phyloP scores from a whole-genome alignment of 2,888 invertebrate genomes.

The Ormyrus pomaceus region DNA sequence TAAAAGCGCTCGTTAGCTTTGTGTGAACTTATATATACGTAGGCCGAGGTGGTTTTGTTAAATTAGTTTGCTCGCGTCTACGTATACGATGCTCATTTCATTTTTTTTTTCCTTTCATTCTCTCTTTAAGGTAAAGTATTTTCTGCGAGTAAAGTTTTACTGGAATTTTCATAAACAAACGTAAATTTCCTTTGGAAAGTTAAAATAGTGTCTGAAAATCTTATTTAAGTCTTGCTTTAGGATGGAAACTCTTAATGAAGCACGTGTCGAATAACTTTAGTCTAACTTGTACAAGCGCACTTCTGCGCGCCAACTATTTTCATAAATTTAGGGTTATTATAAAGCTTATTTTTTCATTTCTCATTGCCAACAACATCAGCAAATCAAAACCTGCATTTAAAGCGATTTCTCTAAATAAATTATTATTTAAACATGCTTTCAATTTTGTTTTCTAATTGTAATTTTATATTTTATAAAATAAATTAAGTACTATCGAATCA shows the following conservation, averaged over 20 bases:
- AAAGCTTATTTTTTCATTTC: no score
- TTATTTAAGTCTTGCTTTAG: neutral
- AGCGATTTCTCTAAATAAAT: no score
- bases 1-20: conserved; percentile 36
- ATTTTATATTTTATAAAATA: no score
- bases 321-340: no score
- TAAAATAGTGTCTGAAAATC: neutral
- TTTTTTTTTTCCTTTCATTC: neutral
- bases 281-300: neutral
- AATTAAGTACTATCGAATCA: no score
- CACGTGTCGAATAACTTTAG: neutral
- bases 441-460: no score
- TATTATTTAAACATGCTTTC: no score
- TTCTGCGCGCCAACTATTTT: no score
- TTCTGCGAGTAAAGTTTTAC: neutral
- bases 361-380: no score
- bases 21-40: neutral
- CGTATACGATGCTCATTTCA: neutral
- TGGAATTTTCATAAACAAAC: conserved; percentile 14
- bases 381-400: no score
- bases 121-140: neutral
- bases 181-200: neutral
- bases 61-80: conserved; percentile 15
- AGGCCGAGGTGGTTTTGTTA: neutral
- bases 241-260: neutral